These are phyloP conservation scores for Emydura subglobosa DNA, from an alignment of 2,113 vertebrate genomes.

Conservation along the genomic window DNA sequence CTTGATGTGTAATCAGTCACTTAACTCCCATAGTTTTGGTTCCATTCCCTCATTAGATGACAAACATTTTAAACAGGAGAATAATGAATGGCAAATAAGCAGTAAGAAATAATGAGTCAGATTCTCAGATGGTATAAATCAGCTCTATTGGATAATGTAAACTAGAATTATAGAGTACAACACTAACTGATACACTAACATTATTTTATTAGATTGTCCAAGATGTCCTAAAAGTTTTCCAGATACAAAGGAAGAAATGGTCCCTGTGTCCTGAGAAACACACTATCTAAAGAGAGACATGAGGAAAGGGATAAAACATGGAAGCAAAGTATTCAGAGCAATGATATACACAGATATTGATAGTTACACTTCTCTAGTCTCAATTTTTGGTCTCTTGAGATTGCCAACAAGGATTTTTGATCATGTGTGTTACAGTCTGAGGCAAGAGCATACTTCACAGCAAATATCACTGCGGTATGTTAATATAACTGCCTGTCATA, in stretches of 20 bases:
- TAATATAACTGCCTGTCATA: neutral
- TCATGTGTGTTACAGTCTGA: neutral
- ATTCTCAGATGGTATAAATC: neutral
- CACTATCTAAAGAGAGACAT: neutral
- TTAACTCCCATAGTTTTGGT: neutral
- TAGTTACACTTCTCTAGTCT: neutral
- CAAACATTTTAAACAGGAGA: neutral
- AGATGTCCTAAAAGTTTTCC: accelerated
- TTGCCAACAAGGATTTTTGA: neutral
- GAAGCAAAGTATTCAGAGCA: accelerated
- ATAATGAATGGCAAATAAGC: neutral
- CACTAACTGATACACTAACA: no score
- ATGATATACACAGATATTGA: neutral
- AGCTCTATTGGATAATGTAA: neutral
- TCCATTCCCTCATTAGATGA: neutral
- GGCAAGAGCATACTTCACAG: accelerated
- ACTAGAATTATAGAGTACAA: neutral
- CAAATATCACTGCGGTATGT: neutral
- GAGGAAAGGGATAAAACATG: neutral
- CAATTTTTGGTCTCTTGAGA: neutral
- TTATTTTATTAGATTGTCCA: neutral
- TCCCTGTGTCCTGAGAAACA: neutral
- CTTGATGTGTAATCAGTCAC: neutral
- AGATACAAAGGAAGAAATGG: accelerated
- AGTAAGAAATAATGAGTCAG: neutral